Conservation (phyloP, 2,797 vertebrate genomes). For the Denticeps clupeoides region DNA sequence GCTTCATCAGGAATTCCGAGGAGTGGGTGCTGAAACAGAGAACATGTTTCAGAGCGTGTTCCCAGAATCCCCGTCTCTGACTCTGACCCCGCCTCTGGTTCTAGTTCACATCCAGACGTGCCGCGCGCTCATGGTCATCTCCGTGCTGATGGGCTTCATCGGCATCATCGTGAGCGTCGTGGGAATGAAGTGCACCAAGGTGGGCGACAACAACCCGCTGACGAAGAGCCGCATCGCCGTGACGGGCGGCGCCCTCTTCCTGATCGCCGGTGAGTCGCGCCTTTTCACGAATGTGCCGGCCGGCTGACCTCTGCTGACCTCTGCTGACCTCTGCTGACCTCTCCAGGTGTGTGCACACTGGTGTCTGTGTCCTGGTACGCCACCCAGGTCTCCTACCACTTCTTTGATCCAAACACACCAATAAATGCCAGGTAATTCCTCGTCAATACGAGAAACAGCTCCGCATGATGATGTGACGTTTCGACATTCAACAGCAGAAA, state of each 20-base stretch:
- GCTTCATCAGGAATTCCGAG: slow-evolving; percentile 36
- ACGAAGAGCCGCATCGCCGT: slow-evolving; percentile 83
- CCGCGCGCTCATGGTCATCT: slow-evolving; percentile 89
- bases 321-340: no score
- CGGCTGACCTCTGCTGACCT: no score
- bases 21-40: slow-evolving; percentile 28
- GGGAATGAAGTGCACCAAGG: slow-evolving; percentile 96
- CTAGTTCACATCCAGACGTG: slow-evolving; percentile 91
- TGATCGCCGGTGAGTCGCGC: slow-evolving; percentile 70
- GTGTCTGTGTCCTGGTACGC: slow-evolving; percentile 91
- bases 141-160: slow-evolving; percentile 86
- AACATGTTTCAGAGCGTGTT: no score
- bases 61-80: neutral
- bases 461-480: no score
- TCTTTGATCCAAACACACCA: slow-evolving; percentile 88
- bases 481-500: no score
- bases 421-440: slow-evolving; percentile 74
- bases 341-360: slow-evolving; percentile 77
- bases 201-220: slow-evolving; percentile 82
- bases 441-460: neutral
- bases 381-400: slow-evolving; percentile 82
- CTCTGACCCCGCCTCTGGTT: no score
- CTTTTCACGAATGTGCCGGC: no score
- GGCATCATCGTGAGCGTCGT: slow-evolving; percentile 84
- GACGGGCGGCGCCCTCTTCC: slow-evolving; percentile 77